phyloP scores from a whole-genome alignment of 2,113 vertebrate genomes.

The Rhipidura dahli region DNA sequence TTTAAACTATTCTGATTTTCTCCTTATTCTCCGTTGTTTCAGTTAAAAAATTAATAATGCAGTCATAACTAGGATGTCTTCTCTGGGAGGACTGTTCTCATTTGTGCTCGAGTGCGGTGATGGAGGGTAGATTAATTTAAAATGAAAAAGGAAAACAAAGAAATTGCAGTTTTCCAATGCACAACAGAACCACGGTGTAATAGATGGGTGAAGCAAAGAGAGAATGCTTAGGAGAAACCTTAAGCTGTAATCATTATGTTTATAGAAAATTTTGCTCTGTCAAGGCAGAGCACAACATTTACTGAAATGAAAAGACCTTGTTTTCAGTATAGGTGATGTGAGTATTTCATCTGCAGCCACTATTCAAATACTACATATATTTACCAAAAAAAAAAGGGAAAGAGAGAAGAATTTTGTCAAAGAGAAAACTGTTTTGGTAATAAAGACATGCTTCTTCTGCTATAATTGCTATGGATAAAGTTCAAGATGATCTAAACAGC shows the following conservation, averaged over 20 bases:
- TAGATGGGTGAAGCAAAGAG: neutral
- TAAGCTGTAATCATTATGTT: neutral
- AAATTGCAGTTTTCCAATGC: constrained; percentile 7
- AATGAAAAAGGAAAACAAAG: constrained; percentile 22
- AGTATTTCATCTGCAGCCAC: neutral
- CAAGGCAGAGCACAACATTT: neutral
- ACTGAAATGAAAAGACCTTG: neutral
- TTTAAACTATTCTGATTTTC: constrained; percentile 64
- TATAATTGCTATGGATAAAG: neutral
- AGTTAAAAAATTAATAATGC: constrained; percentile 47
- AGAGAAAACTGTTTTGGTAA: neutral
- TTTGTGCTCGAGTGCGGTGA: neutral
- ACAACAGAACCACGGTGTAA: neutral
- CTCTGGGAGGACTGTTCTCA: neutral
- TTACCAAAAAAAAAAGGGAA: neutral
- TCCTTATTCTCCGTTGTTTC: constrained; percentile 35
- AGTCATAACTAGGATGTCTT: constrained; percentile 10
- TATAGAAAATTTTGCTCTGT: constrained; percentile 8
- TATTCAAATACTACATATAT: neutral
- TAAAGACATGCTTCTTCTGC: neutral
- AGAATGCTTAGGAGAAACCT: neutral
- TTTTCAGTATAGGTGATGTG: neutral
- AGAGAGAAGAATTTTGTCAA: neutral
- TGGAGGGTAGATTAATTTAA: neutral
- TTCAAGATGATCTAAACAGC: neutral